Base-by-base conservation (phyloP, 2,888 invertebrate genomes). In the Chydorus sphaericus region DNA sequence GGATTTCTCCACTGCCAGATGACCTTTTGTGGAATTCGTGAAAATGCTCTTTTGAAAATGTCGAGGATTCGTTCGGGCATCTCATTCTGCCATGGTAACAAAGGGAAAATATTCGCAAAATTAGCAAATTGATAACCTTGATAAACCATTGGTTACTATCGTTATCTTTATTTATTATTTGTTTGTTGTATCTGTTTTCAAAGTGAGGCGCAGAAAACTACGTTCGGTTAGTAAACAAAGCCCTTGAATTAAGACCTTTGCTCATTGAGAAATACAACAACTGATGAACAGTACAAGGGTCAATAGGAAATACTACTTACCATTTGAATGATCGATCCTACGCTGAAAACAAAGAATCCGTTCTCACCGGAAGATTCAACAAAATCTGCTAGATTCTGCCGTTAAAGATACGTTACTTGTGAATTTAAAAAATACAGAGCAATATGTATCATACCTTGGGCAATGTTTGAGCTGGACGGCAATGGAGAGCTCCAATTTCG, bases 291-390 rank as follows among this genome's bases (percentile, higher is more conserved):
- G n/a, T n/a, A n/a, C n/a, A n/a, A n/a, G n/a, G n/a, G n/a, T n/a
- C n/a, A n/a, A n/a, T n/a, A n/a, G n/a, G n/a, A n/a, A n/a, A n/a
- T n/a, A n/a, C n/a, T n/a, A n/a, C n/a, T n/a, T n/a, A n/a, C 59
- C 38, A 63, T 63, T 52, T 66, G 65, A 3, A 66, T 63, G 53
- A 66, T 66, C 3, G 69, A 65, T 37, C 70, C 70, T n/a, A 70
- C 57, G 8, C 66, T 65, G 20, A 70, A 69, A 18, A 69, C 59
- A 20, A 70, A 66, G 16, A 68, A 62, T 18, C 70, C 70, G 14
- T 61, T 50, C 11, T 59, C 56, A 8, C 60, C 65, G 37, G 62
- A 60, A 10, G 14, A 23, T 4, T 44, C 23, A 48, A 63, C 55
- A 26, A 60, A 61, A 3, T 57, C 55, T 57, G 63, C 59, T n/a